These are phyloP conservation scores for Orientallactaga bullata DNA, from an alignment of 2,113 vertebrate genomes.

Conservation along the genomic window DNA sequence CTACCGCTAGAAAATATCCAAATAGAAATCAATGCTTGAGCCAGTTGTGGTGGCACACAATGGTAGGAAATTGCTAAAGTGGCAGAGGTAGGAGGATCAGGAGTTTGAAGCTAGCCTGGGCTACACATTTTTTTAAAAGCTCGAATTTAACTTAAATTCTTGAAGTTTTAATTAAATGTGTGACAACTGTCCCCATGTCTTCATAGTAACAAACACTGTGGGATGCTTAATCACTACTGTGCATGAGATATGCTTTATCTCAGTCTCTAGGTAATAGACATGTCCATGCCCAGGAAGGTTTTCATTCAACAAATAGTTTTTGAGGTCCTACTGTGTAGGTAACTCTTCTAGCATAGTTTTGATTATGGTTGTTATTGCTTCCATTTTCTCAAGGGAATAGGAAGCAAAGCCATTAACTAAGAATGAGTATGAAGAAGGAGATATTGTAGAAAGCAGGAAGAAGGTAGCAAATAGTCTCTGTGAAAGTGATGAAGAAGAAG, in stretches of 20 bases:
- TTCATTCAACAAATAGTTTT: conserved; percentile 8
- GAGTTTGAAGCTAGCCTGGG: no score
- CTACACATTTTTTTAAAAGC: not conserved
- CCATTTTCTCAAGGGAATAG: not conserved
- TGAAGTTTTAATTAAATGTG: conserved; percentile 24
- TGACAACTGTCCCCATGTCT: not conserved
- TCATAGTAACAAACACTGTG: not conserved
- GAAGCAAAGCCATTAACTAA: not conserved
- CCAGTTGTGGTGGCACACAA: no score
- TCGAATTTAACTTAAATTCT: conserved; percentile 37
- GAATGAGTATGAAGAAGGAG: not conserved
- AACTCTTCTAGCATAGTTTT: not conserved
- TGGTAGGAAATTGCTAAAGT: no score
- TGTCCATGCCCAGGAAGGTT: not conserved
- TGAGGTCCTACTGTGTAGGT: not conserved
- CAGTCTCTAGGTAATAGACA: not conserved
- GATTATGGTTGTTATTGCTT: conserved; percentile 6
- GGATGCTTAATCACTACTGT: not conserved
- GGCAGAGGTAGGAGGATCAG: no score
- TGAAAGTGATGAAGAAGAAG: not conserved
- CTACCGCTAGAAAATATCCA: conserved; percentile 18
- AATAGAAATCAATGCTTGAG: not conserved
- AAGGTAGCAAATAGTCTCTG: not conserved
- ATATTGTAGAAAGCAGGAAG: not conserved
- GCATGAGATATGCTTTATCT: not conserved